A percentile compares a stretch with the other conserved stretches of the same genome.
Conservation (phyloP, 2,888 invertebrate species). For the Pocota personata region DNA sequence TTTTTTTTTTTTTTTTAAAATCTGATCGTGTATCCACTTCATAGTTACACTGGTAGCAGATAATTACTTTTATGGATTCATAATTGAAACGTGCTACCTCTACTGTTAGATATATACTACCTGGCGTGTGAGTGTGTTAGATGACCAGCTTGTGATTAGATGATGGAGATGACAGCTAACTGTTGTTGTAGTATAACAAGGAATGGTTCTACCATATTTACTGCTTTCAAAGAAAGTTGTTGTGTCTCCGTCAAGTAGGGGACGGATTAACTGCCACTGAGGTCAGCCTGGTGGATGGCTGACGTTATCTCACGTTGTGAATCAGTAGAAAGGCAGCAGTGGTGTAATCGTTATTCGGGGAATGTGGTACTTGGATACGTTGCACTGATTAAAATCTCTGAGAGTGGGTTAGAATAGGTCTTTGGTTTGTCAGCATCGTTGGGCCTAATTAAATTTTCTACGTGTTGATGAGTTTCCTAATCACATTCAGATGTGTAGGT, state of each 20-base stretch:
- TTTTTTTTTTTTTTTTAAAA: background rate
- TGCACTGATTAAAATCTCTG: conserved; percentile 56
- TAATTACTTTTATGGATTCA: conserved; percentile 73
- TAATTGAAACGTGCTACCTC: conserved; percentile 72
- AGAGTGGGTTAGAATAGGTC: conserved; percentile 64
- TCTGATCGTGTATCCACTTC: conserved; percentile 22
- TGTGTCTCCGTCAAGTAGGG: conserved; percentile 18
- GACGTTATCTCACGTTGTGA: conserved; percentile 59
- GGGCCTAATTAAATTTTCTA: conserved; percentile 62
- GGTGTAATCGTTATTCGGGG: conserved; percentile 53
- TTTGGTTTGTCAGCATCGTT: conserved; percentile 3
- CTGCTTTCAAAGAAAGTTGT: conserved; percentile 50
- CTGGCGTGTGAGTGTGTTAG: conserved; percentile 33
- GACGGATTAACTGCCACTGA: conserved; percentile 50
- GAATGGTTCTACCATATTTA: background rate
- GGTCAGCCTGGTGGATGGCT: conserved; percentile 48
- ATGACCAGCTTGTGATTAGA: conserved; percentile 69
- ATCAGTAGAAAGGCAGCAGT: conserved; percentile 36
- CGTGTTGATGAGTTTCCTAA: conserved; percentile 58
- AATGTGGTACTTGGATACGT: conserved; percentile 46
- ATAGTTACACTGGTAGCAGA: conserved; percentile 61
- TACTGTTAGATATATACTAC: conserved; percentile 37
- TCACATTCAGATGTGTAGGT: background rate
- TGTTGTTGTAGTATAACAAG: conserved; percentile 32
- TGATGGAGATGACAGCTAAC: conserved; percentile 68